Percentiles rank a stretch among this genome's conserved stretches.
These are phyloP conservation scores for Leptopterna dolabrata DNA, from an alignment of 2,888 invertebrate species.

Conservation along the genomic window DNA sequence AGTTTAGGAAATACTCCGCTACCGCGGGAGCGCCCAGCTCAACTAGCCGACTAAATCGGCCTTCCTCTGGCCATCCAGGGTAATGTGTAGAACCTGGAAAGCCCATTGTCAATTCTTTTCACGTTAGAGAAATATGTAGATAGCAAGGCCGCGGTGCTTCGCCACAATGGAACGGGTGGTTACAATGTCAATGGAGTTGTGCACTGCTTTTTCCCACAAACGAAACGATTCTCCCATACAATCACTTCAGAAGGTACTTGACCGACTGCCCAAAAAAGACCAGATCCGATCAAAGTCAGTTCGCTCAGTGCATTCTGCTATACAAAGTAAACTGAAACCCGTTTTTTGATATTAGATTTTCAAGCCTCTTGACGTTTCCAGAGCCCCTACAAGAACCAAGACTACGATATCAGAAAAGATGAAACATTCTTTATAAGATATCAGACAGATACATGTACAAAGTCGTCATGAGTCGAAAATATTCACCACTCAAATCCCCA, in stretches of 20 bases:
- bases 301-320: not conserved
- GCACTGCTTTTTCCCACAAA: not conserved
- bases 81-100: slow-evolving; percentile 36
- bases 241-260: not conserved
- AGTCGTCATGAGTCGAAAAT: no score
- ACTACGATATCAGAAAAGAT: no score
- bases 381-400: no score
- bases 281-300: not conserved
- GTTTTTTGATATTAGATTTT: no score
- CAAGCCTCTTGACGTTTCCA: no score
- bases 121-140: slow-evolving; percentile 45
- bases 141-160: slow-evolving; percentile 22
- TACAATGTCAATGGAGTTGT: not conserved
- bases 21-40: not conserved
- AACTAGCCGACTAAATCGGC: slow-evolving; percentile 34
- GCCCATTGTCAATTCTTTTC: slow-evolving; percentile 28
- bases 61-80: slow-evolving; percentile 27
- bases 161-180: slow-evolving; percentile 14
- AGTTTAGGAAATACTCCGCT: no score
- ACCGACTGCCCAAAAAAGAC: not conserved
- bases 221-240: not conserved
- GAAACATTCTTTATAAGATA: no score
- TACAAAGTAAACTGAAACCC: no score
- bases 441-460: no score
- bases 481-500: no score